Conservation (phyloP, 2,797 vertebrate genomes). For the Erethizon dorsatum region DNA sequence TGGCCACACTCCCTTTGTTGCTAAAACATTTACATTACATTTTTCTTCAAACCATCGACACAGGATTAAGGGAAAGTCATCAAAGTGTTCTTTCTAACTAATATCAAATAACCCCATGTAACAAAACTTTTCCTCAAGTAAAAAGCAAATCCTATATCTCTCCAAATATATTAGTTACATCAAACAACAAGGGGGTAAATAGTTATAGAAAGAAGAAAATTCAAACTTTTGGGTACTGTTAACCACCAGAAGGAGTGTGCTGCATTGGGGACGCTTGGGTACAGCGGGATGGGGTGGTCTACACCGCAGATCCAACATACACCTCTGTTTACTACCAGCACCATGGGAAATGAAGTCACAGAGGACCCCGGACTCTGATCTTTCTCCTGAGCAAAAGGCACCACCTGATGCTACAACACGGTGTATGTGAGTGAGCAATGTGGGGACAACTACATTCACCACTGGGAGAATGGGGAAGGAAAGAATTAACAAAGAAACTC, state of each 20-base stretch:
- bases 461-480: not conserved
- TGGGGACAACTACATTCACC: not conserved
- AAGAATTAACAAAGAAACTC: not conserved
- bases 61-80: constrained; percentile 32
- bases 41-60: not conserved
- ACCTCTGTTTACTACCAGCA: not conserved
- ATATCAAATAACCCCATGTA: not conserved
- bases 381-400: not conserved
- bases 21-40: not conserved
- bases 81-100: not conserved
- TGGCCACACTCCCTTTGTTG: not conserved
- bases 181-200: not conserved
- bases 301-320: not conserved
- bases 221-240: not conserved
- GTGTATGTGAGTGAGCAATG: not conserved
- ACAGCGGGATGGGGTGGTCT: rapidly evolving
- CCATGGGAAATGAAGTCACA: not conserved
- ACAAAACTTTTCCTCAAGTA: not conserved
- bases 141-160: not conserved
- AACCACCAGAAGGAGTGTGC: not conserved
- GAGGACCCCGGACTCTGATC: not conserved
- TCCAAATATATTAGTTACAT: constrained; percentile 23
- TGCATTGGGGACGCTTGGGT: not conserved
- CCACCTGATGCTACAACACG: not conserved
- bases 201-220: not conserved